Conservation (phyloP, 2,888 invertebrate genomes). For the Tenthredo distinguenda region DNA sequence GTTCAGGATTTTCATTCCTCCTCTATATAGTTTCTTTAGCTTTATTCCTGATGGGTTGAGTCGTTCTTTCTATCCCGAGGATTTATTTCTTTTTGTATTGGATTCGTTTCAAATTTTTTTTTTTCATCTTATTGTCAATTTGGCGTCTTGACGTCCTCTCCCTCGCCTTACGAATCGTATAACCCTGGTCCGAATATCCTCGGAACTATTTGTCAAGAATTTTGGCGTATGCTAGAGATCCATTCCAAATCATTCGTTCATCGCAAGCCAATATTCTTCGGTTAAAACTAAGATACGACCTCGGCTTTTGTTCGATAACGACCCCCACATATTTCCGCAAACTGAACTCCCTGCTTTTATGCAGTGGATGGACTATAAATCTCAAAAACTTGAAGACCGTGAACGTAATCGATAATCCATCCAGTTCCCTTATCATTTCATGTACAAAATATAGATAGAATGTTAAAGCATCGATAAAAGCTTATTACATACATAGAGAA, state of each 20-base stretch:
- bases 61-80: neutral
- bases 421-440: neutral
- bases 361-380: neutral
- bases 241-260: neutral
- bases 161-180: neutral
- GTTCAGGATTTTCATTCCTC: neutral
- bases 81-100: neutral
- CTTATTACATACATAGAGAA: neutral
- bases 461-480: neutral
- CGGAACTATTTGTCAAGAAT: neutral
- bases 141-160: neutral
- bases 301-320: neutral
- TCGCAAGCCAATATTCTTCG: constrained; percentile 1
- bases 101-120: constrained; percentile 13
- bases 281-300: neutral
- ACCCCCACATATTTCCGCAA: neutral
- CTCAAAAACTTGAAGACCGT: neutral
- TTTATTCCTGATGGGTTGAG: neutral
- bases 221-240: neutral
- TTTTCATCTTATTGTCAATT: neutral
- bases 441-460: neutral
- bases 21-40: neutral
- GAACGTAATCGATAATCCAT: neutral
- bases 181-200: neutral
- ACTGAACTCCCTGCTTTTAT: neutral